Evolutionary conservation across 2,797 vertebrate genomes (phyloP).

Genomic region (Botia almorhae): DNA sequence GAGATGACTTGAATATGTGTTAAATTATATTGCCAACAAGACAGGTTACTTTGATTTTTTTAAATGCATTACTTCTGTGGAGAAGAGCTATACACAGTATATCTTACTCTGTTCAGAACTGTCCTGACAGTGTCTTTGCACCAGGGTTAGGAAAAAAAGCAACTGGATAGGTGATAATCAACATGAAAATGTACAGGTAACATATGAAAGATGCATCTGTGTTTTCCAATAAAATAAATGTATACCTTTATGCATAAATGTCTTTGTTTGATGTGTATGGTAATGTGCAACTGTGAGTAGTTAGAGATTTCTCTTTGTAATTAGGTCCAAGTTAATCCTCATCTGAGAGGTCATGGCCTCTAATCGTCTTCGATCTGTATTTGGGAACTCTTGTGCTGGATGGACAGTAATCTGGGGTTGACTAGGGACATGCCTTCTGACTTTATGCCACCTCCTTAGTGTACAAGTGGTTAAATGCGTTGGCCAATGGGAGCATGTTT

Average conservation of each 20-base stretch:
- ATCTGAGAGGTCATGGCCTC: not conserved
- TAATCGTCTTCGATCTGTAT: not conserved
- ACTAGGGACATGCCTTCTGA: not conserved
- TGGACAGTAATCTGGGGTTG: slow-evolving; percentile 1
- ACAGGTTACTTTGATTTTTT: slow-evolving; percentile 16
- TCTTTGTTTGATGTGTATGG: slow-evolving; percentile 14
- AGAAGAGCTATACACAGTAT: slow-evolving; percentile 19
- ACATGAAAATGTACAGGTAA: slow-evolving; percentile 51
- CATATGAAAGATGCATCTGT: slow-evolving; percentile 46
- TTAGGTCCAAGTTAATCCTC: not conserved
- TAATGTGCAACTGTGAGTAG: not conserved
- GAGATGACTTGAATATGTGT: not conserved
- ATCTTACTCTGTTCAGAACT: slow-evolving; percentile 23
- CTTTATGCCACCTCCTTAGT: not conserved
- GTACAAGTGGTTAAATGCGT: not conserved
- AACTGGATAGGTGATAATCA: not conserved
- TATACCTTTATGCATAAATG: slow-evolving; percentile 52
- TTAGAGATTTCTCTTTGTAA: not conserved
- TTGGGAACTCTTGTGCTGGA: not conserved
- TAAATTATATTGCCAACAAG: slow-evolving; percentile 4
- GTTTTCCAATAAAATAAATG: slow-evolving; percentile 62
- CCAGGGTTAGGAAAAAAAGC: slow-evolving; percentile 13
- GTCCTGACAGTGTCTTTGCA: not conserved
- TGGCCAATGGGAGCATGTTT: not conserved
- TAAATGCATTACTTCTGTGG: slow-evolving; percentile 25